Evolutionary conservation across 2,797 vertebrate genomes (phyloP).

Genomic region (Mustela erminea): DNA sequence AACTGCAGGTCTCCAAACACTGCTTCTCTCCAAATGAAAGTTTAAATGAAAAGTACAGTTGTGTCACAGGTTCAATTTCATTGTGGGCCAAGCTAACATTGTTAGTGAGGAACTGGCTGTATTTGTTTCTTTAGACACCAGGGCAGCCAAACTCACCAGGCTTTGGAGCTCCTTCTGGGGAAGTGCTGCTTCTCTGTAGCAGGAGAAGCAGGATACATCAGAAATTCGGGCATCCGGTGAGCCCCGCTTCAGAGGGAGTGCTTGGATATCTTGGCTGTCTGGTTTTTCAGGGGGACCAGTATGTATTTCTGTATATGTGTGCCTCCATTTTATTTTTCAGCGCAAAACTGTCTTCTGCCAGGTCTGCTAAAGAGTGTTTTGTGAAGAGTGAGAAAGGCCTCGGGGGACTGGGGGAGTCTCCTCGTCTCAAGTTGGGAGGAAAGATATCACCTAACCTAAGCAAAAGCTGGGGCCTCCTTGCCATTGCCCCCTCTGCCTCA

Average conservation of each 20-base stretch:
- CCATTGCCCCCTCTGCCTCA: not conserved
- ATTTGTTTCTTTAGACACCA: slow-evolving; percentile 89
- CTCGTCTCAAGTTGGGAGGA: not conserved
- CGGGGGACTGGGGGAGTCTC: not conserved
- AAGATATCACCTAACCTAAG: not conserved
- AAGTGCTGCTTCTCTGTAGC: slow-evolving; percentile 22
- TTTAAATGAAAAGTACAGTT: slow-evolving; percentile 92
- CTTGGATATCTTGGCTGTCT: not conserved
- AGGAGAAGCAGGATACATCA: not conserved
- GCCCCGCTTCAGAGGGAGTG: not conserved
- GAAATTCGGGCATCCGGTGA: slow-evolving; percentile 23
- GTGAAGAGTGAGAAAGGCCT: slow-evolving; percentile 36
- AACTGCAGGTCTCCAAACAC: slow-evolving; percentile 90
- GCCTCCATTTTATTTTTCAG: slow-evolving; percentile 45
- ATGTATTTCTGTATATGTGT: not conserved
- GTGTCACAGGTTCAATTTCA: slow-evolving; percentile 92
- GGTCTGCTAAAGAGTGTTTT: not conserved
- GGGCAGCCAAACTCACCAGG: slow-evolving; percentile 81
- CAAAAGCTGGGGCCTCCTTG: not conserved
- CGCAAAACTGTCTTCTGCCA: not conserved
- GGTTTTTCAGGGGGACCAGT: not conserved
- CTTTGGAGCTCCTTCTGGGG: not conserved
- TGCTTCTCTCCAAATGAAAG: slow-evolving; percentile 91
- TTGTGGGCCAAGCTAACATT: slow-evolving; percentile 88
- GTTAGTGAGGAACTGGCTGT: slow-evolving; percentile 88